Evolutionary conservation across 2,797 vertebrate genomes (phyloP).

Genomic region (Cichlasoma orientale): DNA sequence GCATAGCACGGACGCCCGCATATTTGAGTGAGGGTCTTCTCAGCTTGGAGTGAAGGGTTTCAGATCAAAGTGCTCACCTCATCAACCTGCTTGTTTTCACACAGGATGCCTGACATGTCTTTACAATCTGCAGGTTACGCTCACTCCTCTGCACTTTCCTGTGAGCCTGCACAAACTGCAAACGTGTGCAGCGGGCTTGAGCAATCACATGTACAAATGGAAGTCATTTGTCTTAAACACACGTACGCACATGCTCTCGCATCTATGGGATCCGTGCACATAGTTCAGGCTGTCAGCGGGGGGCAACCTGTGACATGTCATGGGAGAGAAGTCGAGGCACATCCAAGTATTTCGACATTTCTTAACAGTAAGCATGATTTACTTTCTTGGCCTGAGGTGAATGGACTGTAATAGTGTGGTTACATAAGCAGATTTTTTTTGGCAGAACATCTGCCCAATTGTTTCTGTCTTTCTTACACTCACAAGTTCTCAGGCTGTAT

Average conservation of each 20-base stretch:
- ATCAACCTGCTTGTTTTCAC: slow-evolving; percentile 16
- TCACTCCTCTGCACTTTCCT: neutral
- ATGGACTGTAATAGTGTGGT: slow-evolving; percentile 37
- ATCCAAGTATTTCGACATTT: slow-evolving; percentile 63
- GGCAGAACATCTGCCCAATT: slow-evolving; percentile 49
- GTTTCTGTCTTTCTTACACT: slow-evolving; percentile 36
- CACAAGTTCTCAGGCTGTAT: slow-evolving; percentile 48
- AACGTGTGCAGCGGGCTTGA: slow-evolving; percentile 18
- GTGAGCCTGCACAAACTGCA: slow-evolving; percentile 25
- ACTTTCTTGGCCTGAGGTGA: slow-evolving; percentile 47
- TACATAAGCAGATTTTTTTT: slow-evolving; percentile 51
- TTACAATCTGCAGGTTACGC: slow-evolving; percentile 12
- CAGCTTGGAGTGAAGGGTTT: slow-evolving; percentile 53
- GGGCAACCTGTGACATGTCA: slow-evolving; percentile 37
- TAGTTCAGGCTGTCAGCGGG: slow-evolving; percentile 23
- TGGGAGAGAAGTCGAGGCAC: slow-evolving; percentile 21
- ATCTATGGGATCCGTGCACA: neutral
- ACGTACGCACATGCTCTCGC: neutral
- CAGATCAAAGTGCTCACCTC: slow-evolving; percentile 46
- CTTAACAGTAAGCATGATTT: slow-evolving; percentile 42
- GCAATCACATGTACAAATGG: slow-evolving; percentile 39
- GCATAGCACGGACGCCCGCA: neutral
- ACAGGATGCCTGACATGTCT: slow-evolving; percentile 11
- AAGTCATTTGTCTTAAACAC: slow-evolving; percentile 39
- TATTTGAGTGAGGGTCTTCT: slow-evolving; percentile 58